A percentile compares a stretch with the other conserved stretches of the same genome.
phyloP scores from a whole-genome alignment of 2,888 invertebrate species.

The Orthosia cruda region DNA sequence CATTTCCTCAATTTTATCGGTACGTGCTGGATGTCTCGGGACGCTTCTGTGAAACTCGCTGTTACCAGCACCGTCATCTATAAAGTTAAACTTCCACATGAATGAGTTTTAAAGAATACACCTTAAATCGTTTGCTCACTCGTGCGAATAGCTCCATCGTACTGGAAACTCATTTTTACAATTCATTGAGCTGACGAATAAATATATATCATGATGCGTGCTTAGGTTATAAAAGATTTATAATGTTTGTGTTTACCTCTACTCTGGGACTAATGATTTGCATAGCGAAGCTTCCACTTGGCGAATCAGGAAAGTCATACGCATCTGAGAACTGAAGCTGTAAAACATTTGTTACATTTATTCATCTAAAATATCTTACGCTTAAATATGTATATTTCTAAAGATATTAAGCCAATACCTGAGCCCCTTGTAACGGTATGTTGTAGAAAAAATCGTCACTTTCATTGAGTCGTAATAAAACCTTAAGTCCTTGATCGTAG shows the following conservation, averaged over 20 bases:
- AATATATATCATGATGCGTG: conserved; percentile 29
- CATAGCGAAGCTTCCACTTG: conserved; percentile 90
- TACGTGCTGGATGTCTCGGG: conserved; percentile 87
- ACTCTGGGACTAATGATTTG: conserved; percentile 86
- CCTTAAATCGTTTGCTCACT: conserved; percentile 38
- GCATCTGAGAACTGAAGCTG: conserved; percentile 91
- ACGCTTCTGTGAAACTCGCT: conserved; percentile 87
- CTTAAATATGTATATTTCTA: not conserved
- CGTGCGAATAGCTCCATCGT: conserved; percentile 41
- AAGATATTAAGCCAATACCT: conserved; percentile 75
- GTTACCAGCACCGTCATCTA: conserved; percentile 87
- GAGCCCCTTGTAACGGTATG: conserved; percentile 88
- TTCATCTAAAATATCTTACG: not conserved
- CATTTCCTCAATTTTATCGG: conserved; percentile 89
- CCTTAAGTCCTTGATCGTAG: conserved; percentile 85
- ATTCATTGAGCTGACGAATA: conserved; percentile 49
- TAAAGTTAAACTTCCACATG: conserved; percentile 48
- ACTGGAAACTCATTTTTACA: conserved; percentile 56
- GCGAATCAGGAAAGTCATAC: conserved; percentile 91
- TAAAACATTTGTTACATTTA: conserved; percentile 53
- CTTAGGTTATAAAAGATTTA: not conserved
- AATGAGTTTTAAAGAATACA: conserved; percentile 50
- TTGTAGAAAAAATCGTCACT: conserved; percentile 90
- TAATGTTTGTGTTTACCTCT: conserved; percentile 74
- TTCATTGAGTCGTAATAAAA: conserved; percentile 82